Percentiles rank a stretch among this genome's conserved stretches.
These are phyloP conservation scores for Vireo altiloquus DNA, from an alignment of 2,113 vertebrate genomes.

Conservation along the genomic window DNA sequence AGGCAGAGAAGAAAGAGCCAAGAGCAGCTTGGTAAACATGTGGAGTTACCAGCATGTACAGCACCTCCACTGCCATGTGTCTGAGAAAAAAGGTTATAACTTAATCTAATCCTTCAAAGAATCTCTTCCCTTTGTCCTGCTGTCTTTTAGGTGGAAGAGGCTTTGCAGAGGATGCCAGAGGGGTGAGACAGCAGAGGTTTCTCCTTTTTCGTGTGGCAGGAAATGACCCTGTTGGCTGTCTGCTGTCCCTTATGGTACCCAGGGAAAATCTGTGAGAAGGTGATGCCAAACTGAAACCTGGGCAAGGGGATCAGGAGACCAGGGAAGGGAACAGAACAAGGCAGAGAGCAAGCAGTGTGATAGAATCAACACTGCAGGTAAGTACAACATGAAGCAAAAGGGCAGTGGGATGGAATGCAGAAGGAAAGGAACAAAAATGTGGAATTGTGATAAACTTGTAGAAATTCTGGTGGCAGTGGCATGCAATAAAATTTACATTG, in stretches of 20 bases:
- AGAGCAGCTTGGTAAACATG: background rate
- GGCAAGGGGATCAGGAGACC: background rate
- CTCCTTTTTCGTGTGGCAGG: background rate
- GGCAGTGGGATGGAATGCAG: background rate
- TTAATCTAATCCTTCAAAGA: background rate
- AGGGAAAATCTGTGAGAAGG: background rate
- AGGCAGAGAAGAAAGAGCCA: background rate
- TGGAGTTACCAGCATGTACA: rapidly evolving
- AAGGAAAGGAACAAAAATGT: background rate
- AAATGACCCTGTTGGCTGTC: background rate
- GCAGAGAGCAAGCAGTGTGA: background rate
- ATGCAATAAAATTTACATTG: background rate
- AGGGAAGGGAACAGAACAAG: background rate
- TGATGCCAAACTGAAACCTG: rapidly evolving
- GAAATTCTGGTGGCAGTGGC: background rate
- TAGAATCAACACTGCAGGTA: background rate
- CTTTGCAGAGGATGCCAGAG: background rate
- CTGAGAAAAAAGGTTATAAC: background rate
- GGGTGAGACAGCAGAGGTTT: background rate
- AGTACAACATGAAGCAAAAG: background rate
- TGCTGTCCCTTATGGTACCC: background rate
- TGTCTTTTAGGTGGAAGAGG: background rate
- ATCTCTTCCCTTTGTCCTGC: background rate
- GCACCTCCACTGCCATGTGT: background rate
- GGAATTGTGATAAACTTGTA: background rate